Base-by-base conservation (phyloP, 1,140 invertebrate genomes). In the Drosophila auraria region DNA sequence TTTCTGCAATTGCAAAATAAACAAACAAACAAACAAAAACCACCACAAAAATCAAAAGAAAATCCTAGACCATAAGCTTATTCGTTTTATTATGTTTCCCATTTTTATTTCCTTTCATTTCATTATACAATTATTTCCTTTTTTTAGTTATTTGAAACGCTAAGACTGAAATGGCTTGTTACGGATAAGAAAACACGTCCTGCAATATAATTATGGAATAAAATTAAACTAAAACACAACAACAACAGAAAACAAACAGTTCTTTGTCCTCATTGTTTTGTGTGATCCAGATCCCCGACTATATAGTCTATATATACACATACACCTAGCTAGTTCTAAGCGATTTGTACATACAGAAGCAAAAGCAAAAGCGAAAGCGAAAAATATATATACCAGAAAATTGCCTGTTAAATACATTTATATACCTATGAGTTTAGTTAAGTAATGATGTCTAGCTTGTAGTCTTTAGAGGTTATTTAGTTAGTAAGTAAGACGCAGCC, bases 151-250 rank as follows among this genome's bases (percentile, higher is more conserved):
- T 83, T 91, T 91, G 89, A 91, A 91, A 91, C 89, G 83, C 75
- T 91, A 91, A 91, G 89, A 91, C 89, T 91, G 89, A 91, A 89
- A 91, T 91, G 89, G 89, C 78, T 91, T 91, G 89, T 91, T 91
- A 80, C 62, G 84, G 82, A 91, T 78, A 81, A 91, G 71, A 72
- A 83, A 83, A 86, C 83, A 87, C 83, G 76, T 80, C 79, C 83
- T 82, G 71, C 71, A 83, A 82, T 87, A 76, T 65, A 40, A 82
- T 66, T 64, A 82, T 57, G 71, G 38, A 62, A 80, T 64, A 70
- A 66, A 38, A 64, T 51, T 61, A 70, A 58, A 68, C 63, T 44
- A 63, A 57, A 78, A 53, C 62, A 72, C 42, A 53, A 66, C 47
- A 71, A 57, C 50, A 38, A 70, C 17, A 60, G 70, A 79, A 49